Conservation (phyloP, 2,888 invertebrate species). For the Dasypolia templi region DNA sequence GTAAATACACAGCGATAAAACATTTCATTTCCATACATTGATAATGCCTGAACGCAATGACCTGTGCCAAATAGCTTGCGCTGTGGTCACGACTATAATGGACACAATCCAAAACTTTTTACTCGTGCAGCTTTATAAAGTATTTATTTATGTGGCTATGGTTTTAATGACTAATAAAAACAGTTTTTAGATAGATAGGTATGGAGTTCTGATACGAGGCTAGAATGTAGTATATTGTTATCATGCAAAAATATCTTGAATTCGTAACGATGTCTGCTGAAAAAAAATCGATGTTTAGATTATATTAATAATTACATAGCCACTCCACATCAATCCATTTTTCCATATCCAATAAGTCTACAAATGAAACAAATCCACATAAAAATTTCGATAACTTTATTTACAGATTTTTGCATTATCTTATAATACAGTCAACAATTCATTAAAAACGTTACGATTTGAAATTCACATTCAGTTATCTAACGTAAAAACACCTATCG, state of each 20-base stretch:
- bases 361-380: slow-evolving; percentile 67
- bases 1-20: slow-evolving; percentile 61
- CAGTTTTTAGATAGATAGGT: not conserved
- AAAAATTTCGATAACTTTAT: slow-evolving; percentile 89
- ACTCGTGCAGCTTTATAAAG: slow-evolving; percentile 65
- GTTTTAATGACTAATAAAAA: slow-evolving; percentile 30
- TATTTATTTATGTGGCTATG: slow-evolving; percentile 50
- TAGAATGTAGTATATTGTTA: not conserved
- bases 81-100: slow-evolving; percentile 84
- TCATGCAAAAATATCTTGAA: not conserved
- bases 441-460: slow-evolving; percentile 86
- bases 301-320: not conserved
- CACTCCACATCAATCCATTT: too few species aligned
- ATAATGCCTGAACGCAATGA: slow-evolving; percentile 75
- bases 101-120: slow-evolving; percentile 86
- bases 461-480: slow-evolving; percentile 88
- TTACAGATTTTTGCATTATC: slow-evolving; percentile 89
- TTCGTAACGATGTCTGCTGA: not conserved
- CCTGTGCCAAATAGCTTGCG: slow-evolving; percentile 80
- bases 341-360: not conserved
- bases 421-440: slow-evolving; percentile 90
- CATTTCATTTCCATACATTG: slow-evolving; percentile 73
- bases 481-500: slow-evolving; percentile 88
- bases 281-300: too few species aligned
- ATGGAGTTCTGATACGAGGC: not conserved